Base-by-base conservation (phyloP, 1,140 invertebrate species). In the Brachionus paranguensis region DNA sequence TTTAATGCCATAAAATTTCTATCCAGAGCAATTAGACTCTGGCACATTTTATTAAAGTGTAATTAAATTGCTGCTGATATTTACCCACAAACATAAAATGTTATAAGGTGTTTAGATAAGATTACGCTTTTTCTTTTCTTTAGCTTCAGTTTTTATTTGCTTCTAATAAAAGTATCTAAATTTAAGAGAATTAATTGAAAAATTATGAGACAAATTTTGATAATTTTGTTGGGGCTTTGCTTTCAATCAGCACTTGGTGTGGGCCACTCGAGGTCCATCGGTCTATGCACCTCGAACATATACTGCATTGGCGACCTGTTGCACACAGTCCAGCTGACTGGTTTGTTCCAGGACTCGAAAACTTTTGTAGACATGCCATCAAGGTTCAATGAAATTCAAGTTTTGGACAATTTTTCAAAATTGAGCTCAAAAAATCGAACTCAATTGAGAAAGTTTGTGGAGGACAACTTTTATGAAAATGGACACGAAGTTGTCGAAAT, bases 331-430 rank as follows among this genome's bases (percentile, higher is more conserved):
- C 81, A 84, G 47, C 65, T 84, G 64, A 27, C 24, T 24, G 33
- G 47, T 20, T 27, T 84, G 3, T 84, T 70, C 20, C 37, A 72
- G 10, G 83, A 84, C 37, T 84, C 83, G 17, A 84, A 84, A 20
- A 74, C 68, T 12, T 76, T 84, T 43, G 83, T 84, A 5, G 83
- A 84, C 33, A 53, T 84, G 68, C 68, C 47, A 43, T 41, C 24
- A 6, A 29, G 24, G 33, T 33, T 20, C 33, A 60, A 55, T 64
- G 11, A 45, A 29, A 11, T 2, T 3, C 11, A 29, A 14, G 14
- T 76, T 11, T 33, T 76, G 29, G 47, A 84, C 17, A 65, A 41
- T 17, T 84, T 76, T 47, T 27, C 10, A 1, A 33, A 74, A 47
- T 27, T 83, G 8, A 14, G 17, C 45, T 27, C 47, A 12, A 43